phyloP scores from a whole-genome alignment of 2,797 vertebrate genomes.

The Amphiprion clarkii region DNA sequence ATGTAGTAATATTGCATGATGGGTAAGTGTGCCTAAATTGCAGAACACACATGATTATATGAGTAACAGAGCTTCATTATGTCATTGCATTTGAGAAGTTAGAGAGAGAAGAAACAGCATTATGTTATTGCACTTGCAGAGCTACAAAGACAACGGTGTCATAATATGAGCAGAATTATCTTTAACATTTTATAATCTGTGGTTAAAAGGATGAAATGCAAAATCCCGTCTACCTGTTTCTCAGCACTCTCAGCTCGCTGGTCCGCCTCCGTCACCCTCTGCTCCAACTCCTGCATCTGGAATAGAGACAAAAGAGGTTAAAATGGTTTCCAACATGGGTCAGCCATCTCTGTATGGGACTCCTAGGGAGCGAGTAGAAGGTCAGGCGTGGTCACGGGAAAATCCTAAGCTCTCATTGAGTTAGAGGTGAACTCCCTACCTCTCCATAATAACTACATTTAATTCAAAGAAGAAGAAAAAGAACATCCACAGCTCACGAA shows the following conservation, averaged over 20 bases:
- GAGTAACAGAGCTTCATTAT: too few species aligned
- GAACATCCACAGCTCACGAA: conserved; percentile 11
- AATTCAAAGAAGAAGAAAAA: conserved; percentile 17
- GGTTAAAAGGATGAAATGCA: not conserved
- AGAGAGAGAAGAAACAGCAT: too few species aligned
- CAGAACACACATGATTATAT: too few species aligned
- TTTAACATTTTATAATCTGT: not conserved
- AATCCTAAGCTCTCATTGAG: conserved; percentile 8
- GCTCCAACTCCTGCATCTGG: conserved; percentile 97
- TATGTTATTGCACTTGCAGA: too few species aligned
- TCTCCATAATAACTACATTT: not conserved
- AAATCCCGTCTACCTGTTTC: conserved; percentile 87
- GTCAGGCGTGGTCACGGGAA: conserved; percentile 11
- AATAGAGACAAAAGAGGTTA: conserved; percentile 21
- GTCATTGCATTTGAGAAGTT: too few species aligned
- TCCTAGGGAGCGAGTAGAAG: not conserved
- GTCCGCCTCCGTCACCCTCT: conserved; percentile 92
- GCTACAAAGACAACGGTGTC: not conserved
- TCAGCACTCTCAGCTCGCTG: conserved; percentile 92
- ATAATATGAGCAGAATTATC: not conserved
- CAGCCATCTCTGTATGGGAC: not conserved
- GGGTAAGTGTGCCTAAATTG: too few species aligned
- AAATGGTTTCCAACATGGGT: conserved; percentile 15
- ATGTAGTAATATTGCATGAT: too few species aligned
- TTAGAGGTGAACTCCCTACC: not conserved